Conservation (phyloP, 1,140 invertebrate species). For the Glossosoma conforme region DNA sequence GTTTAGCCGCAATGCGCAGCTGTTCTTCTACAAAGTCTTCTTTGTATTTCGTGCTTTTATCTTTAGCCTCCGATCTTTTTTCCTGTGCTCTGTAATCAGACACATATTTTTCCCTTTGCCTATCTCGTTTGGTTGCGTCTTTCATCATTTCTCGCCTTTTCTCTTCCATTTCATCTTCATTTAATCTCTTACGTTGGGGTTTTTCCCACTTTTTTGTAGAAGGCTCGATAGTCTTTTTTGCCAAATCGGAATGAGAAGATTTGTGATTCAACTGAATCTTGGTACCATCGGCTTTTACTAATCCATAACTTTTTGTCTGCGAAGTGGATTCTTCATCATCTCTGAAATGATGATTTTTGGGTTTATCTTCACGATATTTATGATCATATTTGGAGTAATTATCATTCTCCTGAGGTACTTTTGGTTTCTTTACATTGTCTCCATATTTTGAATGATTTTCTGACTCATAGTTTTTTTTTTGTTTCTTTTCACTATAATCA, state of each 20-base stretch:
- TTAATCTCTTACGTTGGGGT: slow-evolving; percentile 44
- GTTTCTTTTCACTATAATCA: too few species aligned
- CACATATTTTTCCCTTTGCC: slow-evolving; percentile 59
- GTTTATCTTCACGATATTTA: slow-evolving; percentile 15
- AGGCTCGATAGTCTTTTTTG: slow-evolving; percentile 2
- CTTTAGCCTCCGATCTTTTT: slow-evolving; percentile 52
- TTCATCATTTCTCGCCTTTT: slow-evolving; percentile 75
- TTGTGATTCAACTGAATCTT: slow-evolving; percentile 13
- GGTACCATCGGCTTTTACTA: slow-evolving; percentile 46
- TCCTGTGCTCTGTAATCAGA: slow-evolving; percentile 60
- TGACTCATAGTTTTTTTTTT: too few species aligned
- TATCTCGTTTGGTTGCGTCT: slow-evolving; percentile 69
- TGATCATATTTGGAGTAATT: slow-evolving; percentile 3
- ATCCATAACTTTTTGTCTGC: slow-evolving; percentile 38
- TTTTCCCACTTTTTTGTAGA: slow-evolving; percentile 37
- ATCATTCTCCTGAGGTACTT: too few species aligned
- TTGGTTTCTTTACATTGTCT: too few species aligned
- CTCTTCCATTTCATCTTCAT: slow-evolving; percentile 66
- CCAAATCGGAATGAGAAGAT: slow-evolving; percentile 34
- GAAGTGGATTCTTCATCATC: slow-evolving; percentile 11
- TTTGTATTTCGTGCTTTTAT: slow-evolving; percentile 42
- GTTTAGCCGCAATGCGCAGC: slow-evolving; percentile 60
- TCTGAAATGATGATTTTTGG: slow-evolving; percentile 13
- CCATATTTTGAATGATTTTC: too few species aligned
- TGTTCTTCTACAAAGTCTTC: slow-evolving; percentile 57